Percentiles rank a stretch among this genome's conserved stretches.
These are phyloP conservation scores for Urophycis tenuis DNA, from an alignment of 2,797 vertebrate species.

Conservation along the genomic window DNA sequence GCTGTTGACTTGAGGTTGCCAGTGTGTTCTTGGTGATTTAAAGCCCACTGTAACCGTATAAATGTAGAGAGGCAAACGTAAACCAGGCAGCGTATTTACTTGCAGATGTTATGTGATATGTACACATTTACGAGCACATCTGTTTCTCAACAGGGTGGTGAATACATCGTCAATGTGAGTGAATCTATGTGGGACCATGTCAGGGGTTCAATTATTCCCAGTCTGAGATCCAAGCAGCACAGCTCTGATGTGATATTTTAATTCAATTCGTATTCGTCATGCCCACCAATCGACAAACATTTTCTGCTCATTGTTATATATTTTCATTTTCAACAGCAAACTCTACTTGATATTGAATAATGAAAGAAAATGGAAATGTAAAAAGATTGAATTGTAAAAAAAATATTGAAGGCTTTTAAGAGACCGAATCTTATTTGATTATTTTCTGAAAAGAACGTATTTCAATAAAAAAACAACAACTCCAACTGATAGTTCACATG, in stretches of 20 bases:
- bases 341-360: not conserved
- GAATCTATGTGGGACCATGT: not conserved
- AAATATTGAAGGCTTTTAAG: not conserved
- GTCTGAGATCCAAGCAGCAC: not conserved
- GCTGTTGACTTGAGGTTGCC: not conserved
- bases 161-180: not conserved
- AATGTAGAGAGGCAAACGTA: not conserved
- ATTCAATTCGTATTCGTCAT: not conserved
- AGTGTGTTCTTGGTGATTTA: not conserved
- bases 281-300: not conserved
- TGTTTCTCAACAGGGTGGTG: not conserved
- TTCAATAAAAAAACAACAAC: not conserved
- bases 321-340: not conserved
- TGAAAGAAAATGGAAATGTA: not conserved
- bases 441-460: too few species aligned
- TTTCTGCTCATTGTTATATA: not conserved
- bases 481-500: not conserved
- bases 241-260: not conserved
- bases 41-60: not conserved
- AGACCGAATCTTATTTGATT: not conserved
- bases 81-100: too few species aligned
- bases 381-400: not conserved
- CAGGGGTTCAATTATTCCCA: not conserved
- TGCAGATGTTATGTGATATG: too few species aligned
- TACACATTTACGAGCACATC: too few species aligned